Base-by-base conservation (phyloP, 2,888 invertebrate species). In the Hanleya hanleyi region DNA sequence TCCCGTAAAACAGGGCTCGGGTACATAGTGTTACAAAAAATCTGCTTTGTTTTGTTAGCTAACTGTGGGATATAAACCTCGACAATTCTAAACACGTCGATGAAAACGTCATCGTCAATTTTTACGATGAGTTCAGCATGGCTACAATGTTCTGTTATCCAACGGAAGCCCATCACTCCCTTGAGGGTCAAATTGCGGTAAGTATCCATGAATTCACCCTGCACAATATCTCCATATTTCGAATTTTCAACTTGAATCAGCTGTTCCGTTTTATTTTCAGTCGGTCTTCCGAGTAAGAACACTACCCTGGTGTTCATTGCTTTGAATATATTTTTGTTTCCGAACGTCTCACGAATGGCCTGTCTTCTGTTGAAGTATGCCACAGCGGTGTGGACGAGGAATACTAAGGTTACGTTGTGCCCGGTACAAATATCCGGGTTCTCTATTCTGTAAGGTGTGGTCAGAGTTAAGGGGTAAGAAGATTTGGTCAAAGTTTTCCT, bases 31-130 rank as follows among this genome's bases (percentile, higher is more conserved):
- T n/a, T n/a, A n/a, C n/a, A n/a, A n/a, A n/a, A n/a, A n/a, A n/a
- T n/a, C n/a, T n/a, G n/a, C n/a, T n/a, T n/a, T n/a, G n/a, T n/a
- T n/a, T n/a, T n/a, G n/a, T n/a, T n/a, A n/a, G n/a, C n/a, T n/a
- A n/a, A n/a, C n/a, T n/a, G n/a, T n/a, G n/a, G n/a, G n/a, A n/a
- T n/a, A n/a, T n/a, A n/a, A n/a, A n/a, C n/a, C n/a, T n/a, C n/a
- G n/a, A n/a, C n/a, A n/a, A n/a, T n/a, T n/a, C n/a, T n/a, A 32
- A 37, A 38, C 26, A 67, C 41, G 47, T 67, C 41, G 26, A 67
- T 32, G 37, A 67, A 67, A 15, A 47, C 47, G 32, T 67, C 67
- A 18, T 67, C 67, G 29, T 67, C 67, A 33, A 32, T 7, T 67
- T 67, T 67, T 15, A 67, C 18, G n/a, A 67, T 47, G 67, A 26